These are phyloP conservation scores for Pterophyllum scalare DNA, from an alignment of 2,113 vertebrate genomes.

Conservation along the genomic window DNA sequence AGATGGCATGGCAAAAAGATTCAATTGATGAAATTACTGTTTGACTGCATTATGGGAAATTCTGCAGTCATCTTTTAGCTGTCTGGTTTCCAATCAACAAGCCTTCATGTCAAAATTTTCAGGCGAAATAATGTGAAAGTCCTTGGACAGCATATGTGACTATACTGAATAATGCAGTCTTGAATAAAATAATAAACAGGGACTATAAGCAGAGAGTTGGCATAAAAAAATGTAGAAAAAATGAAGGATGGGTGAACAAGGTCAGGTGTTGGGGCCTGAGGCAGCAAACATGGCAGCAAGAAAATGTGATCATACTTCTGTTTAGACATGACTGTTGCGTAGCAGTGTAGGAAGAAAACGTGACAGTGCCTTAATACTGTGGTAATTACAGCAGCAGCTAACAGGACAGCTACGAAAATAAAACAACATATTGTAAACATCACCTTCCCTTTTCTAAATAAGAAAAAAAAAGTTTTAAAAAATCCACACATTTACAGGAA, in stretches of 20 bases:
- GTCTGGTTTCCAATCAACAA: background rate
- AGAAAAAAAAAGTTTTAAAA: background rate
- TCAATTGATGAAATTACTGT: background rate
- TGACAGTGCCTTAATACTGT: slow-evolving; percentile 41
- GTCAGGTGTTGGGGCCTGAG: slow-evolving; percentile 8
- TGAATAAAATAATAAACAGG: background rate
- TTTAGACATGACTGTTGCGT: background rate
- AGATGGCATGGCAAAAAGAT: background rate
- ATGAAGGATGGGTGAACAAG: background rate
- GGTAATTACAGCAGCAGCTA: slow-evolving; percentile 3
- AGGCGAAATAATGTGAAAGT: background rate
- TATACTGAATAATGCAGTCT: background rate
- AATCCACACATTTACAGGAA: slow-evolving; percentile 10
- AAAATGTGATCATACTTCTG: background rate
- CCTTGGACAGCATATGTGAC: no score
- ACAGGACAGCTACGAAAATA: slow-evolving; percentile 16
- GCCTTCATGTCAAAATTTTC: background rate
- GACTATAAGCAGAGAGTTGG: background rate
- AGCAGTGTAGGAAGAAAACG: background rate
- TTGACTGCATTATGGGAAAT: background rate
- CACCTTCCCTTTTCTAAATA: background rate
- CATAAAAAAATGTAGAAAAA: background rate
- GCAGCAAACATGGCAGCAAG: background rate
- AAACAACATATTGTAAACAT: slow-evolving; percentile 7
- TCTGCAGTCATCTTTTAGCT: background rate